Base-by-base conservation (phyloP, 2,113 vertebrate species). In the Probosciger aterrimus region DNA sequence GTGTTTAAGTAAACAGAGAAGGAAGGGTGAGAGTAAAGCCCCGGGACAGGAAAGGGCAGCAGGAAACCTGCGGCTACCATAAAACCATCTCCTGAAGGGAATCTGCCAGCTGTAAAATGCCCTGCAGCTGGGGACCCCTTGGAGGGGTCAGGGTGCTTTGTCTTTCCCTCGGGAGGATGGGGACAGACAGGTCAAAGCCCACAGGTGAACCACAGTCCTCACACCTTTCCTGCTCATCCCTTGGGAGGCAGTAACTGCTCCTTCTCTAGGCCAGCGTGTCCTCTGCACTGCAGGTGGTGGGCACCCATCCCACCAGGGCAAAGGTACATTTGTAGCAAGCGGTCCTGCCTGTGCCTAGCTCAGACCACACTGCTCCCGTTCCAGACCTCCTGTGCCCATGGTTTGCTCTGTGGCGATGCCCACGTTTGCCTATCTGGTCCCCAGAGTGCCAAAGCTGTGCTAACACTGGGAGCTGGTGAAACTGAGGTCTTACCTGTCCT, bases 231-330 rank as follows among this genome's bases (percentile, higher is more conserved):
- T 47, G 18, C 35, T 57, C 35, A 7, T 9, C 15, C 17, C 18
- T n/a, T 63, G 0, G 35, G 52, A 43, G 23, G 33, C 39, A 7
- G 2, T 12, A 14, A 17, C 47, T 50, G 43, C 31, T 47, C 67
- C 13, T 82, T 70, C 28, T 47, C 25, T 23, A 35, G 41, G 39
- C 67, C 63, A 37, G 31, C 3, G 0, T 6, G 3, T 25, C 13
- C 78, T 18, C 11, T 0, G 1, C 55, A 75, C 69, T 49, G 53
- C 0, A 0, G 59, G 44, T 3, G 2, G 27, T 2, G 0, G 52
- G 43, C 0, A 0, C 39, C 77, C 19, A 1, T 71, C 67, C 78
- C 0, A 0, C 15, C 0, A 0, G 16, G 4, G 6, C 3, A 4
- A 52, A 35, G 25, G 35, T 23, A 17, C 7, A 0, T 14, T 53